Base-by-base conservation (phyloP, 2,113 vertebrate genomes). In the Glaucomys volans region DNA sequence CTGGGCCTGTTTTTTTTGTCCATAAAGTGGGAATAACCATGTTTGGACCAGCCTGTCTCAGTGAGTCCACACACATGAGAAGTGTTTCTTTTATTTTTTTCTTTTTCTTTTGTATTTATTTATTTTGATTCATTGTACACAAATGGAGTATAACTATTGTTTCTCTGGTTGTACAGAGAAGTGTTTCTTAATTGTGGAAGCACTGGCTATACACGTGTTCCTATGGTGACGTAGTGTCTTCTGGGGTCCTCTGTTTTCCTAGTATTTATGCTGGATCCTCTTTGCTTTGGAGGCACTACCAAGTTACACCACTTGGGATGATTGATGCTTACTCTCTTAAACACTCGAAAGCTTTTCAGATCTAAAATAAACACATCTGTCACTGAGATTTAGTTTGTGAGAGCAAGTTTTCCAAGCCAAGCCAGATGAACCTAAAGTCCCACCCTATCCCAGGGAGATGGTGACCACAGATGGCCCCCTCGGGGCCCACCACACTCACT, bases 181-280 rank as follows among this genome's bases (percentile, higher is more conserved):
- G 30, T 4, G 13, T 35, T 57, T 40, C 37, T 42, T 30, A 44
- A 71, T 5, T 22, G 80, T 28, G 30, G 57, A 64, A 28, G 14
- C 14, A 26, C 5, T 37, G 0, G 1, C 0, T 10, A 4, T 44
- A 40, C 52, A 2, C 8, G n/a, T 24, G 28, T 22, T 71, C 42
- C 52, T 28, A 4, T 1, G 20, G 28, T 14, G 24, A 62, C 10
- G 0, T 20, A 10, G 66, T 35, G 4, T 44, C 52, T 74, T n/a
- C 66, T 57, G 42, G 47, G 7, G 9, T 26, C 22, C 16, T 54
- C 47, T 12, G 4, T 32, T 67, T 24, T 52, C 26, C 28, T 20
- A 42, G 8, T 35, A 7, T 62, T 87, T 76, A 18, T 13, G 64
- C n/a, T 62, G 47, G 14, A n/a, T 20, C 2, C 12, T 0, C 22